Evolutionary conservation across 2,113 vertebrate genomes (phyloP).

Genomic region (Mormyrus iriodes): DNA sequence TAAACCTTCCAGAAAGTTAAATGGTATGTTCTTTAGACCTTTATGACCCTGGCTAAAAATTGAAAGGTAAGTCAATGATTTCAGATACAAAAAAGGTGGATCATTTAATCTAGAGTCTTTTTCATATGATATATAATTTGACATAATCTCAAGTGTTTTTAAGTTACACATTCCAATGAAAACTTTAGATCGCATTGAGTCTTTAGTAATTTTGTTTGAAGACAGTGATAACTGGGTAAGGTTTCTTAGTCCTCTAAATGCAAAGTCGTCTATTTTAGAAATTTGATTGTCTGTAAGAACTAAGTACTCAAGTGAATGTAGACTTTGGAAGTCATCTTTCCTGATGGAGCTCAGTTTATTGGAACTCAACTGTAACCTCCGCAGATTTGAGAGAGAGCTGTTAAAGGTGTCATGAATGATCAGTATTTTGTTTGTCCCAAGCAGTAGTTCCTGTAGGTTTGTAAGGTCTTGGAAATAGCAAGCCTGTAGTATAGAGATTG

Average conservation of each 20-base stretch:
- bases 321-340: conserved; percentile 21
- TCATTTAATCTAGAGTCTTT: not conserved
- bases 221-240: conserved; percentile 39
- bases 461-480: conserved; percentile 50
- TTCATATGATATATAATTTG: conserved; percentile 47
- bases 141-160: conserved; percentile 38
- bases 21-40: conserved; percentile 30
- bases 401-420: conserved; percentile 41
- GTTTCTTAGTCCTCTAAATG: conserved; percentile 45
- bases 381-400: conserved; percentile 40
- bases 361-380: conserved; percentile 31
- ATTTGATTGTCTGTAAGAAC: conserved; percentile 51
- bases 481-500: conserved; percentile 33
- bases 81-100: conserved; percentile 51
- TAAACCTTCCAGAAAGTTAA: too few relatives aligned
- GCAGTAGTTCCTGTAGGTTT: conserved; percentile 39
- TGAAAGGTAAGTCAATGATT: conserved; percentile 45
- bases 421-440: conserved; percentile 46
- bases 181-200: not conserved
- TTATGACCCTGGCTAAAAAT: conserved; percentile 44
- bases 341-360: conserved; percentile 47
- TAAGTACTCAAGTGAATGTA: conserved; percentile 40
- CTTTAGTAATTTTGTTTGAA: conserved; percentile 36
- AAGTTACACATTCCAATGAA: conserved; percentile 53
- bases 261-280: not conserved